Conservation (phyloP, 1,140 invertebrate genomes). For the Chrysomallon squamiferum region DNA sequence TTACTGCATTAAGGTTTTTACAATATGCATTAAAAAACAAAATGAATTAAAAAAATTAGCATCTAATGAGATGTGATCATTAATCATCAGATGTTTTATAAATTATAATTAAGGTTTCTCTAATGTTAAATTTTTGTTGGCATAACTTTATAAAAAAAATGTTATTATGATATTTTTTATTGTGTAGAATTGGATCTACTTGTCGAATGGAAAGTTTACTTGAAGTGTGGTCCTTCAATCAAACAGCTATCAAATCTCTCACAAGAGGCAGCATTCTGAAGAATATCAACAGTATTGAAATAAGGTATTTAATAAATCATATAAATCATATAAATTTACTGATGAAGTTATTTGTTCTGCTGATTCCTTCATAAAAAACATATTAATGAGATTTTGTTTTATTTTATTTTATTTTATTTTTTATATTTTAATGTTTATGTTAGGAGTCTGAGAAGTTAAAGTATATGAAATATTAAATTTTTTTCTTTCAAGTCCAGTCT, state of each 20-base stretch:
- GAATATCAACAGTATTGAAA: slow-evolving; percentile 28
- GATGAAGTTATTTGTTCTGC: neutral
- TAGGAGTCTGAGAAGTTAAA: neutral
- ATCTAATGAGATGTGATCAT: too few relatives aligned
- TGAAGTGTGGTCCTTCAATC: slow-evolving; percentile 48
- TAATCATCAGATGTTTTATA: too few relatives aligned
- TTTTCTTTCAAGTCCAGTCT: slow-evolving; percentile 36
- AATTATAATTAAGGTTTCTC: too few relatives aligned
- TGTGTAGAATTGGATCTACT: slow-evolving; percentile 29
- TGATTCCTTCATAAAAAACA: neutral
- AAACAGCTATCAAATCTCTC: slow-evolving; percentile 32
- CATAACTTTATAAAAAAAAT: too few relatives aligned
- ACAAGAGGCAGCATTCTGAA: slow-evolving; percentile 25
- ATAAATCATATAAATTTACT: too few relatives aligned
- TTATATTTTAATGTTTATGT: neutral
- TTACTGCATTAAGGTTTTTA: neutral
- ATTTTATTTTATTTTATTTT: neutral
- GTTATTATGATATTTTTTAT: too few relatives aligned
- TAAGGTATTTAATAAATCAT: slow-evolving; percentile 37
- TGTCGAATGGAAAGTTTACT: slow-evolving; percentile 43
- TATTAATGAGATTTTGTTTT: neutral
- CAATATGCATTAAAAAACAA: neutral
- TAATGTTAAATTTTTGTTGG: too few relatives aligned
- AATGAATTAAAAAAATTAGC: neutral
- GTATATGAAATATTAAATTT: too few relatives aligned